These are phyloP conservation scores for Formica aserva DNA, from an alignment of 2,888 invertebrate genomes.

Conservation along the genomic window DNA sequence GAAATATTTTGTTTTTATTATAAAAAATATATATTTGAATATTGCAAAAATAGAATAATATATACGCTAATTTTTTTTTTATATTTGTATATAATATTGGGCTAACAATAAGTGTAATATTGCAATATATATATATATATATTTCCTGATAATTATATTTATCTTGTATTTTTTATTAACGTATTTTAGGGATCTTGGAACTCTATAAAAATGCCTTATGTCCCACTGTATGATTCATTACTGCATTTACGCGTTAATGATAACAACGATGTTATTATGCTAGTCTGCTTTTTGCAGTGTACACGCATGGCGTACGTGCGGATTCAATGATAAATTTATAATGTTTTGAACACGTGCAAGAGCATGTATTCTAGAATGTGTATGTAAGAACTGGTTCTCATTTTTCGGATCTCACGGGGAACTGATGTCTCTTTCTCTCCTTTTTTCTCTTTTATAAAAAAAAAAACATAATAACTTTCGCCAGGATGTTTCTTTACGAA, in stretches of 20 bases:
- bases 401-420: neutral
- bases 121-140: neutral
- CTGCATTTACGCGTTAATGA: conserved; percentile 30
- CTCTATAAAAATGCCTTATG: neutral
- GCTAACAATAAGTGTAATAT: neutral
- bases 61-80: conserved; percentile 4
- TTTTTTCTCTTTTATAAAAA: neutral
- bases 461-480: neutral
- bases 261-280: conserved; percentile 20
- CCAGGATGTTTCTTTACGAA: neutral
- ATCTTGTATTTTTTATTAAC: neutral
- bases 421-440: neutral
- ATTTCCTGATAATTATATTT: neutral
- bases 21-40: too few relatives aligned
- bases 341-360: neutral
- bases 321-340: conserved; percentile 1
- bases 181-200: neutral
- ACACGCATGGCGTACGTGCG: neutral
- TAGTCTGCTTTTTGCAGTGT: neutral
- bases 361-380: neutral
- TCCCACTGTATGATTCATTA: neutral
- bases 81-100: neutral
- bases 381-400: neutral
- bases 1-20: too few relatives aligned
- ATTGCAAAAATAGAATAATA: neutral